Percentiles rank a stretch among this genome's conserved stretches.
These are phyloP conservation scores for Cryptomyrus ogoouensis DNA, from an alignment of 2,113 vertebrate genomes.

Conservation along the genomic window DNA sequence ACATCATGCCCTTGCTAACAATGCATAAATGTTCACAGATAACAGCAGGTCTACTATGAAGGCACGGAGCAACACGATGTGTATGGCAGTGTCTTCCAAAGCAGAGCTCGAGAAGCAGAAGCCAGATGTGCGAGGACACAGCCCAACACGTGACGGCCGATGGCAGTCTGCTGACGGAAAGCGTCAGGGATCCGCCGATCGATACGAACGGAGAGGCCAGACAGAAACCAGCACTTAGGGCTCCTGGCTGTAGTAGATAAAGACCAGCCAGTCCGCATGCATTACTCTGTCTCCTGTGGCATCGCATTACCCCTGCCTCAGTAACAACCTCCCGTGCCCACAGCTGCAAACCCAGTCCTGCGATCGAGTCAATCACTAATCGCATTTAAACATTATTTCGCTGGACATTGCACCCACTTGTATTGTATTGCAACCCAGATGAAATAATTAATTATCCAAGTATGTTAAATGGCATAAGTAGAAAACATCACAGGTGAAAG, in stretches of 20 bases:
- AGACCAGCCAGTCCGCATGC: not conserved
- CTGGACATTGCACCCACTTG: not conserved
- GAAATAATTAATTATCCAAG: not conserved
- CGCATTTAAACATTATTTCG: not conserved
- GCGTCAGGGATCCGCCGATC: not conserved
- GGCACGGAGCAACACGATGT: not conserved
- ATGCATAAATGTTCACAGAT: not conserved
- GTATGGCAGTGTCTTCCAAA: not conserved
- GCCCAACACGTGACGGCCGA: not conserved
- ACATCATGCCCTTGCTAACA: not conserved
- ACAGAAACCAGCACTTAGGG: slow-evolving; percentile 2
- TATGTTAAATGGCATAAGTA: not conserved
- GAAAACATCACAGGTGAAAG: not conserved
- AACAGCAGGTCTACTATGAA: not conserved
- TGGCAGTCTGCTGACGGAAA: slow-evolving; percentile 2
- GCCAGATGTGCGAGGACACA: not conserved
- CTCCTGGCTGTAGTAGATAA: not conserved
- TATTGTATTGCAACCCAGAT: not conserved
- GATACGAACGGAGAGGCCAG: slow-evolving; percentile 3
- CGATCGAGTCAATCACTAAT: not conserved
- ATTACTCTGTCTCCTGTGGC: not conserved
- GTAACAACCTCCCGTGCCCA: not conserved
- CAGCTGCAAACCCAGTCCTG: not conserved
- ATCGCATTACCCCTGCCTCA: not conserved
- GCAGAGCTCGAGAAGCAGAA: not conserved